These are phyloP conservation scores for Babyrousa celebensis DNA, from an alignment of 2,797 vertebrate species.

Conservation along the genomic window DNA sequence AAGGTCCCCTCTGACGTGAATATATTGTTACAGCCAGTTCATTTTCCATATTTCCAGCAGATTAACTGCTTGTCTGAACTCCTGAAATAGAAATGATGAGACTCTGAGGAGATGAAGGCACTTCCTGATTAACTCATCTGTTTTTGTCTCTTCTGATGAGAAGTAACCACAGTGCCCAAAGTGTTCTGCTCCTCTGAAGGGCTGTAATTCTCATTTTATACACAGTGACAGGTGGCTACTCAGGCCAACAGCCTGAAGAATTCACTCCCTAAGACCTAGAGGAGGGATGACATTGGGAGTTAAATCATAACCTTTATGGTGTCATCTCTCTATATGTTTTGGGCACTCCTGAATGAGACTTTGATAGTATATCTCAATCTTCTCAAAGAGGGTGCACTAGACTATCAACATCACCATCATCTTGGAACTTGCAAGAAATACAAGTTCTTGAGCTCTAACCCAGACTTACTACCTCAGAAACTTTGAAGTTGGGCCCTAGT, in stretches of 20 bases:
- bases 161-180: slow-evolving; percentile 12
- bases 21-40: slow-evolving; percentile 24
- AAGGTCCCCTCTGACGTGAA: slow-evolving; percentile 73
- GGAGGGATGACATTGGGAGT: background rate
- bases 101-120: slow-evolving; percentile 61
- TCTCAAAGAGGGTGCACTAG: background rate
- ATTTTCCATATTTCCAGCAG: slow-evolving; percentile 73
- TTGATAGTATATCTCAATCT: background rate
- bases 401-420: background rate
- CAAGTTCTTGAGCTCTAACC: background rate
- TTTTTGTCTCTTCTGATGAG: slow-evolving; percentile 76
- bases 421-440: background rate
- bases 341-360: background rate
- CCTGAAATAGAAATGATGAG: slow-evolving; percentile 72
- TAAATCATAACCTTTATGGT: background rate
- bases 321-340: background rate
- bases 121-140: slow-evolving; percentile 71
- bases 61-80: slow-evolving; percentile 82
- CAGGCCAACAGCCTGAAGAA: background rate
- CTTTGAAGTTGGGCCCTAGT: background rate
- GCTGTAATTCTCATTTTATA: background rate
- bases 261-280: background rate
- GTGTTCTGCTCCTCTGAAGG: background rate
- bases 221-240: background rate
- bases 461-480: slow-evolving; percentile 19